phyloP scores from a whole-genome alignment of 2,113 vertebrate genomes.

The Triplophysa dalaica region DNA sequence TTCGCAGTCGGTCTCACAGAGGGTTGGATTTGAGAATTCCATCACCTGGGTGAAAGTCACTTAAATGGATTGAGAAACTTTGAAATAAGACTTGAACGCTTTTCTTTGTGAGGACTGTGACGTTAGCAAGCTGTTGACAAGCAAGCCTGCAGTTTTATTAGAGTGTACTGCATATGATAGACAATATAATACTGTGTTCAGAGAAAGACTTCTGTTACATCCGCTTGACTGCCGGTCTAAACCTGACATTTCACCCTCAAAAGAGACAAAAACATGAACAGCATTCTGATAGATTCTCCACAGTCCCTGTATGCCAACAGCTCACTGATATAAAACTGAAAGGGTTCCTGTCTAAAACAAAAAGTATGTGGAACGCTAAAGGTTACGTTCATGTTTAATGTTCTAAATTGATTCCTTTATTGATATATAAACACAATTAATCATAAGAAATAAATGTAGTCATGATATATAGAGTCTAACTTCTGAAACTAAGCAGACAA shows the following conservation, averaged over 20 bases:
- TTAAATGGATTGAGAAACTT: background rate
- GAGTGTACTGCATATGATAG: background rate
- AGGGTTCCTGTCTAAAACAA: constrained; percentile 30
- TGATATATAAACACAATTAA: background rate
- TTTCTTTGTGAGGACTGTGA: background rate
- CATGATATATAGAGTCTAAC: too few species aligned
- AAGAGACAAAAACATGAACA: background rate
- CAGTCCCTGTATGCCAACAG: constrained; percentile 51
- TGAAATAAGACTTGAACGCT: background rate
- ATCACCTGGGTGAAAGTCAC: background rate
- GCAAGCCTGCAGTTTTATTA: background rate
- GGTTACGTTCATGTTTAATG: constrained; percentile 10
- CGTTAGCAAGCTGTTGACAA: background rate
- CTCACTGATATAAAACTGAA: constrained; percentile 21
- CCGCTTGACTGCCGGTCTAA: background rate
- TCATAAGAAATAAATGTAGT: background rate
- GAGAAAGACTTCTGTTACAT: background rate
- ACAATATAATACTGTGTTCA: background rate
- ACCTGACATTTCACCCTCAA: background rate
- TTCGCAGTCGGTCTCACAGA: background rate
- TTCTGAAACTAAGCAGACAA: background rate
- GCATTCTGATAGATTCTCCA: background rate
- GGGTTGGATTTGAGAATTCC: background rate
- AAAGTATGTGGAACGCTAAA: background rate
- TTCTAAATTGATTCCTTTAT: background rate